Percentiles rank a stretch among this genome's conserved stretches.
phyloP scores from a whole-genome alignment of 2,113 vertebrate species.

The Melierax canorus region DNA sequence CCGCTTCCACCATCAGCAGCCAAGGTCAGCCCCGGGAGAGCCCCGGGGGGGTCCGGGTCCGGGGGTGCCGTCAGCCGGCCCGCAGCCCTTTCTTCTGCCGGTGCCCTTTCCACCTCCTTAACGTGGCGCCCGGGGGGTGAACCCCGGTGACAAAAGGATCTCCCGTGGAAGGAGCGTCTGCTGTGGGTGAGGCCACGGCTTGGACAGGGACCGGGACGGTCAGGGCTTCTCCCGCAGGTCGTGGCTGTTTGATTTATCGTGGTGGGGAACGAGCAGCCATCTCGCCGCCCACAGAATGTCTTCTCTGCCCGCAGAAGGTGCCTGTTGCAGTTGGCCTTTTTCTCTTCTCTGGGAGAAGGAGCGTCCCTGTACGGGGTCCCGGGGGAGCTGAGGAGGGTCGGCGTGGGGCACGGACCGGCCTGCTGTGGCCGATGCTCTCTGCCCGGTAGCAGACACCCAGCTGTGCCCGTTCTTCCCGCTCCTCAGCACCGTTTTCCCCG shows the following conservation, averaged over 20 bases:
- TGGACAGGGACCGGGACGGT: neutral
- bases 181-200: neutral
- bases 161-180: neutral
- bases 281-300: neutral
- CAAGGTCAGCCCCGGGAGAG: neutral
- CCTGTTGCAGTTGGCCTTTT: too few species aligned
- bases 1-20: conserved; percentile 80
- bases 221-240: neutral
- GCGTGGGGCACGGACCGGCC: too few species aligned
- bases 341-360: too few species aligned
- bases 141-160: neutral
- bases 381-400: neutral
- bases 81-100: too few species aligned
- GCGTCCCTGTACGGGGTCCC: rapidly evolving
- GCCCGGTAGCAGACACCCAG: rapidly evolving
- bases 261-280: neutral
- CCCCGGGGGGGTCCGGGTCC: too few species aligned
- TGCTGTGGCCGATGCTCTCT: too few species aligned
- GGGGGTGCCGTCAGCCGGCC: neutral
- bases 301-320: neutral
- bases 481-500: too few species aligned
- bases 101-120: neutral
- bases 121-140: neutral
- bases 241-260: too few species aligned
- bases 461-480: neutral